Conservation (phyloP, 2,888 invertebrate genomes). For the Resseliella maxima region DNA sequence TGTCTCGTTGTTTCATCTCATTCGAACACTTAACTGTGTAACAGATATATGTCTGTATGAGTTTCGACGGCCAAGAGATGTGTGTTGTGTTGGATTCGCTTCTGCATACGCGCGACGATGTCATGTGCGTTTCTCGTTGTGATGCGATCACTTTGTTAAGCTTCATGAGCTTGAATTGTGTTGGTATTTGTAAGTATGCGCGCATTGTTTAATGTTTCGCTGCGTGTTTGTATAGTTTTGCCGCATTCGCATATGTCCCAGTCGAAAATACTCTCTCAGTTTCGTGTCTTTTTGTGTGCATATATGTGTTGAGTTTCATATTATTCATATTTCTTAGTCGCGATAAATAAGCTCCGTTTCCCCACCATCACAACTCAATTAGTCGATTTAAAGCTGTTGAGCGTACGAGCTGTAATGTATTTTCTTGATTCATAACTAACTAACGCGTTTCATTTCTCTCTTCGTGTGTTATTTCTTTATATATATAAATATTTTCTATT, state of each 20-base stretch:
- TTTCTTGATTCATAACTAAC: slow-evolving; percentile 41
- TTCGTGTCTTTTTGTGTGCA: too few species aligned
- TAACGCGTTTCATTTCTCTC: slow-evolving; percentile 16
- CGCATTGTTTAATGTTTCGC: too few species aligned
- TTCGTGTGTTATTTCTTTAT: not conserved
- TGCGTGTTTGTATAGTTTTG: not conserved
- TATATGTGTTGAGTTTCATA: not conserved
- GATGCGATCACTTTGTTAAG: slow-evolving; percentile 11
- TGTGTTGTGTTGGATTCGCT: not conserved
- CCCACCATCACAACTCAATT: slow-evolving; percentile 51
- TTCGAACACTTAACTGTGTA: not conserved
- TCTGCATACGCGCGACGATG: slow-evolving; percentile 41
- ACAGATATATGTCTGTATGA: too few species aligned
- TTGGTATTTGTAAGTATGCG: not conserved
- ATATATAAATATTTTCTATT: too few species aligned
- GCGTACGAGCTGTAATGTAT: slow-evolving; percentile 39
- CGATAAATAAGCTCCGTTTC: slow-evolving; percentile 51
- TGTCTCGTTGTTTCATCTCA: not conserved
- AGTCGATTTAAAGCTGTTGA: slow-evolving; percentile 35
- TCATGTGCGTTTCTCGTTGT: slow-evolving; percentile 46
- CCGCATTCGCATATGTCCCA: slow-evolving; percentile 22
- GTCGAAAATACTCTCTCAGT: not conserved
- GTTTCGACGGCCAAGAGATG: too few species aligned
- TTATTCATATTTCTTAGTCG: slow-evolving; percentile 45
- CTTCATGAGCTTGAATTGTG: not conserved